A percentile compares a stretch with the other conserved stretches of the same genome.
phyloP scores from a whole-genome alignment of 2,113 vertebrate genomes.

The Albula goreensis region DNA sequence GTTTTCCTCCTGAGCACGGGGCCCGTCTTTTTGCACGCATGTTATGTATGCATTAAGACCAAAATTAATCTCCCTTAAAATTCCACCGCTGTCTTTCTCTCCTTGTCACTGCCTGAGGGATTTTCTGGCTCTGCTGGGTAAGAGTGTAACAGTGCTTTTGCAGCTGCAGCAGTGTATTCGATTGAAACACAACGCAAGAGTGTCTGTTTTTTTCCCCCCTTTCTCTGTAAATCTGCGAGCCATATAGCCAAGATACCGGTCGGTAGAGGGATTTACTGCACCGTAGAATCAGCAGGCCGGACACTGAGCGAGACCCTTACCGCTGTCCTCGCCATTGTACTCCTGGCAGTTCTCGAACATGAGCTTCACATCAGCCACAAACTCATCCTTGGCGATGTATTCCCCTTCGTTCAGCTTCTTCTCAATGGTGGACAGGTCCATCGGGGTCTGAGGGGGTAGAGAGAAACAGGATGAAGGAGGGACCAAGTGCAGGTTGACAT shows the following conservation, averaged over 20 bases:
- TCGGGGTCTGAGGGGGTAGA: slow-evolving; percentile 77
- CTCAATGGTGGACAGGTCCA: slow-evolving; percentile 97
- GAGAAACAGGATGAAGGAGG: not conserved
- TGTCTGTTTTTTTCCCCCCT: not conserved
- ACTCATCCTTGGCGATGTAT: slow-evolving; percentile 92
- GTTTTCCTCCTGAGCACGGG: not conserved
- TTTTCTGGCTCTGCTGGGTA: not conserved
- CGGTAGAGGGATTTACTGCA: no score
- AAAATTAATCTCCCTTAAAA: not conserved
- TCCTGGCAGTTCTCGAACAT: slow-evolving; percentile 96
- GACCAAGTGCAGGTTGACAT: no score
- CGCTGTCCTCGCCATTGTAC: slow-evolving; percentile 95
- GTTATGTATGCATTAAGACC: not conserved
- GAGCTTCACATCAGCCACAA: slow-evolving; percentile 91
- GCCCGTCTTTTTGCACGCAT: not conserved
- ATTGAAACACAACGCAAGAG: not conserved
- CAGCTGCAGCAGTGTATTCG: not conserved
- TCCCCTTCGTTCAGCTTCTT: slow-evolving; percentile 88
- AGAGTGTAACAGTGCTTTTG: not conserved
- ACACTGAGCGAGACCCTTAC: slow-evolving; percentile 67
- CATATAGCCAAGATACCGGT: not conserved
- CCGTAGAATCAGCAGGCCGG: no score
- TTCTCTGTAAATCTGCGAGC: not conserved
- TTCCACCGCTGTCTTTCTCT: not conserved
- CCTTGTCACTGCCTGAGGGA: not conserved